These are phyloP conservation scores for Anableps anableps DNA, from an alignment of 2,797 vertebrate species.

Conservation along the genomic window DNA sequence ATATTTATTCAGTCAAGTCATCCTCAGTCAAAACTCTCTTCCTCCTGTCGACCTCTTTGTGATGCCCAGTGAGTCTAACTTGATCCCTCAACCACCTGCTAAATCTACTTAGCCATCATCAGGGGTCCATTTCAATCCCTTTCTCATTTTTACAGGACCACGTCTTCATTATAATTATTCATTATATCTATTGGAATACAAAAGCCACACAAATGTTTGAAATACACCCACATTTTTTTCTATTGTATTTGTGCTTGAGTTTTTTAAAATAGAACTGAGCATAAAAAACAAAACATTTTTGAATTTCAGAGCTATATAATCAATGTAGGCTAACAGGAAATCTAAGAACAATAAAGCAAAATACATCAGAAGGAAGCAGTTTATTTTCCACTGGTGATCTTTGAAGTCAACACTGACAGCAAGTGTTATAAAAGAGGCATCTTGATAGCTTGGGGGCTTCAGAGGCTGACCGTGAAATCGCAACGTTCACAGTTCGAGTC, in stretches of 20 bases:
- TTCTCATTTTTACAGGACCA: not conserved
- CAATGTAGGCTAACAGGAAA: not conserved
- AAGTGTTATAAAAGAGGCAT: slow-evolving; percentile 4
- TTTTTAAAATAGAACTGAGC: not conserved
- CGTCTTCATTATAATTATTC: too few relatives aligned
- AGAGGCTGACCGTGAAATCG: not conserved
- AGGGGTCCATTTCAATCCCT: not conserved
- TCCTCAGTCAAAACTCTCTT: too few relatives aligned
- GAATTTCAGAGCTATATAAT: not conserved
- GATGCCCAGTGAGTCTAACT: not conserved
- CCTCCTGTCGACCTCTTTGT: not conserved
- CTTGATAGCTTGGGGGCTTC: not conserved
- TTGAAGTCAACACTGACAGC: slow-evolving; percentile 13
- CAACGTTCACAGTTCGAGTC: slow-evolving; percentile 15
- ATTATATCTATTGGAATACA: not conserved
- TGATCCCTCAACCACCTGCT: not conserved
- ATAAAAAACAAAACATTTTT: not conserved
- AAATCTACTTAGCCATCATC: not conserved
- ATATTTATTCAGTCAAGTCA: not conserved
- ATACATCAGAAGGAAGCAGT: not conserved
- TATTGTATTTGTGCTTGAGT: not conserved
- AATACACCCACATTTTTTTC: not conserved
- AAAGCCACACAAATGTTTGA: not conserved
- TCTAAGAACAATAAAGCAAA: not conserved
- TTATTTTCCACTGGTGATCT: not conserved